Evolutionary conservation across 2,888 invertebrate species (phyloP), one percentile per base, ranked within the genome.

Genomic region (Spodoptera picta): DNA sequence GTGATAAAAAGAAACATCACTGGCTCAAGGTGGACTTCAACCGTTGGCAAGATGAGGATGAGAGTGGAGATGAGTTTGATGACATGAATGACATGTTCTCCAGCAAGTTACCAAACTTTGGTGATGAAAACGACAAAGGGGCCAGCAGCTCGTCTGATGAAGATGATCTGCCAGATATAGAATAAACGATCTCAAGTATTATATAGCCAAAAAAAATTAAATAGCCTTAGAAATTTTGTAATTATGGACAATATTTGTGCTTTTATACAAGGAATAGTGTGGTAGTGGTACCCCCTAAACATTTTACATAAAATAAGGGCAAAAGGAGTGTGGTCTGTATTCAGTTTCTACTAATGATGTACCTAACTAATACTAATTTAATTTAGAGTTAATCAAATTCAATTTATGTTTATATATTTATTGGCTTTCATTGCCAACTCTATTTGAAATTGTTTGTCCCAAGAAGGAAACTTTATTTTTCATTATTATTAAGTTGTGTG

Each of bases 21-120:
- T 99, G 99, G 98, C 95, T 99, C 74, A 99, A 99, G 95, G 97
- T 98, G 77, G 99, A 99, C 89, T 99, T 99, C 90, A 97, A 98
- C 87, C 98, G 98, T 92, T 99, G 99, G 99, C 97, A 97, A 90
- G 99, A 99, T 94, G 99, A 99, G 92, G 98, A 98, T 83, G 99
- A 99, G 65, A 98, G 97, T 65, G 98, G 97, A 10, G 97, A 97
- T 79, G 98, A 98, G 47, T 68, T 86, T 67, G 87, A 88, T 69
- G 86, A 88, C 36, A 86, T 86, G 84, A 88, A 88, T 79, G 90
- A 92, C 60, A 90, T 92, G 88, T 90, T 92, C 65, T 85, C 88
- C 12, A 84, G 85, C 70, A 90, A 91, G 83, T 79, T 90, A 71
- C 86, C 87, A 31, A 84, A 87, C 50, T 87, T 86, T 68, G 89